Conservation (phyloP, 2,797 vertebrate species). For the Glossophaga mutica region DNA sequence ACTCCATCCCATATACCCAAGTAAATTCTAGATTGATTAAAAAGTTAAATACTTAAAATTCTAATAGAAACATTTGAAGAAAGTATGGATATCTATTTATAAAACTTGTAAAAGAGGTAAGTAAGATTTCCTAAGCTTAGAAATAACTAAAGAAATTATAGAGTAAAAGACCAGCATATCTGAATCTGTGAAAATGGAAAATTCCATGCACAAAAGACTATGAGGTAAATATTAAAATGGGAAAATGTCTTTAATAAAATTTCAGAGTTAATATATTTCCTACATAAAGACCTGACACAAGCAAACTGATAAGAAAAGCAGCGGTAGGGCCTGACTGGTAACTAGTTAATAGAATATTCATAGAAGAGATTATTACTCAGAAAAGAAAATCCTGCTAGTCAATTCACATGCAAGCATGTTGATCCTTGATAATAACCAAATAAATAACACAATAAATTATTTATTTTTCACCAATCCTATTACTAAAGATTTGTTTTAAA, state of each 20-base stretch:
- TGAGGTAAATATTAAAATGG: background rate
- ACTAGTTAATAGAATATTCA: background rate
- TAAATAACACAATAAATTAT: background rate
- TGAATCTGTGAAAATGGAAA: conserved; percentile 23
- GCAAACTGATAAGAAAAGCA: background rate
- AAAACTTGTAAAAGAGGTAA: background rate
- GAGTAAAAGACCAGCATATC: background rate
- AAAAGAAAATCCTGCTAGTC: background rate
- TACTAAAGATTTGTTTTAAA: conserved; percentile 1
- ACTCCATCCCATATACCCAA: background rate
- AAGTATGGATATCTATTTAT: background rate
- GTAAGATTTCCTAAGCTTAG: background rate
- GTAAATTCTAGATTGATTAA: conserved; percentile 14
- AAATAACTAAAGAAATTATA: background rate
- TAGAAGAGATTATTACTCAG: background rate
- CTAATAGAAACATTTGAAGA: conserved; percentile 24
- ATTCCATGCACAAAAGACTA: background rate
- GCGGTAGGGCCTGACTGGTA: background rate
- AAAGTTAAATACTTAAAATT: conserved; percentile 29
- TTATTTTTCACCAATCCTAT: background rate
- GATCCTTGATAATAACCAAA: background rate
- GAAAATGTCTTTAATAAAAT: conserved; percentile 29
- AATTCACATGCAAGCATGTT: background rate
- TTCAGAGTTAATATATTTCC: background rate
- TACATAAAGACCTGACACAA: background rate